These are phyloP conservation scores for Craterocephalus amniculus DNA, from an alignment of 2,797 vertebrate genomes.

Conservation along the genomic window DNA sequence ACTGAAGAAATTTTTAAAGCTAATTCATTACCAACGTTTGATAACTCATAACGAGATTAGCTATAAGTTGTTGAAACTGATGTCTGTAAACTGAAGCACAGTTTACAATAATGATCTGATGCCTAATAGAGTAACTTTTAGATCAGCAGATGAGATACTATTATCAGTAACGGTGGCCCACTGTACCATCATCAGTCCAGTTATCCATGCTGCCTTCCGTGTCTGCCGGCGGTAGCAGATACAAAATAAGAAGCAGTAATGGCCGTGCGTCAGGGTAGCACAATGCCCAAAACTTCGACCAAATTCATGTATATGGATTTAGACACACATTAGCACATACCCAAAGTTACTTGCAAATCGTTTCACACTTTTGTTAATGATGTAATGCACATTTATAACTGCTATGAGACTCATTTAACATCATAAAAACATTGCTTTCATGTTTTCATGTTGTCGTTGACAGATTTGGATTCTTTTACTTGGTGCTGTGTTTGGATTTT, in stretches of 20 bases:
- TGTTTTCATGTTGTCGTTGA: conserved; percentile 1
- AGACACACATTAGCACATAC: neutral
- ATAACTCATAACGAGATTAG: neutral
- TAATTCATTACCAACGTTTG: neutral
- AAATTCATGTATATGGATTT: neutral
- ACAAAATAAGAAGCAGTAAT: too few relatives aligned
- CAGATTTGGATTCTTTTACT: conserved; percentile 96
- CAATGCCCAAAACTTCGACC: neutral
- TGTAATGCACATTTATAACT: neutral
- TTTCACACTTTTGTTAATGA: neutral
- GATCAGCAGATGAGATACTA: too few relatives aligned
- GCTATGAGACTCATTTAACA: neutral
- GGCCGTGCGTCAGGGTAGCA: neutral
- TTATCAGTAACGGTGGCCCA: too few relatives aligned
- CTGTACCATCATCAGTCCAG: too few relatives aligned
- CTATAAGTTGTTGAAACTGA: too few relatives aligned
- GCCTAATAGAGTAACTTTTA: too few relatives aligned
- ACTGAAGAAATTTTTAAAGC: too few relatives aligned
- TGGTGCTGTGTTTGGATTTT: conserved; percentile 94
- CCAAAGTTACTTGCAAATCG: neutral
- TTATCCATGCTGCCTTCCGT: neutral
- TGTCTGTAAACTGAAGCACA: neutral
- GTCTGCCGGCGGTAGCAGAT: neutral
- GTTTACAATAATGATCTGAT: neutral
- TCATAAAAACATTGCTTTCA: neutral